A percentile compares a stretch with the other conserved stretches of the same genome.
These are phyloP conservation scores for Dryoscopus gambensis DNA, from an alignment of 2,113 vertebrate species.

Conservation along the genomic window DNA sequence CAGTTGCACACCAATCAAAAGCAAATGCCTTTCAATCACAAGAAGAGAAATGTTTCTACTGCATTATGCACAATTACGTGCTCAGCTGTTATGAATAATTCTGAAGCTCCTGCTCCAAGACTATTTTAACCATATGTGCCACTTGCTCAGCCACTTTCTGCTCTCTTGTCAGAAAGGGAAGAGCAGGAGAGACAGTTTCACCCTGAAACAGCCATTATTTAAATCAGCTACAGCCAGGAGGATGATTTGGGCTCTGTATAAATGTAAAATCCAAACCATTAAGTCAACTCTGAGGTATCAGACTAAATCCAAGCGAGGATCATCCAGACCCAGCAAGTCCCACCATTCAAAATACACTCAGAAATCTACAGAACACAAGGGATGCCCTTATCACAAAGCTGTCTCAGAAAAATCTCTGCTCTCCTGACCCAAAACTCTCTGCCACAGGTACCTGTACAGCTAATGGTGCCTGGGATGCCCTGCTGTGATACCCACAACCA, in stretches of 20 bases:
- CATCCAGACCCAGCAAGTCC: background rate
- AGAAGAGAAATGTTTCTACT: slow-evolving; percentile 8
- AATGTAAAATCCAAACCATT: background rate
- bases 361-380: background rate
- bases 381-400: background rate
- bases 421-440: background rate
- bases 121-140: background rate
- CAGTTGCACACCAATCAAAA: background rate
- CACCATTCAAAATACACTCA: background rate
- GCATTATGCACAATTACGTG: slow-evolving; percentile 42
- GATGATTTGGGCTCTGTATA: background rate
- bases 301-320: background rate
- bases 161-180: background rate
- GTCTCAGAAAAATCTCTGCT: background rate
- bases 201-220: background rate
- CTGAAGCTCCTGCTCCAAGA: background rate
- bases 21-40: slow-evolving; percentile 12
- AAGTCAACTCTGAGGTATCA: background rate
- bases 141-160: background rate
- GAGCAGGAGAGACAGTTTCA: background rate
- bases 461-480: background rate
- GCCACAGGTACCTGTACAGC: background rate
- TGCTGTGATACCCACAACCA: background rate
- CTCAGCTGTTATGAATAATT: slow-evolving; percentile 10
- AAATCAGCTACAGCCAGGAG: background rate